Evolutionary conservation across 1,140 invertebrate genomes (phyloP).

Genomic region (Schlechtendalia chinensis): DNA sequence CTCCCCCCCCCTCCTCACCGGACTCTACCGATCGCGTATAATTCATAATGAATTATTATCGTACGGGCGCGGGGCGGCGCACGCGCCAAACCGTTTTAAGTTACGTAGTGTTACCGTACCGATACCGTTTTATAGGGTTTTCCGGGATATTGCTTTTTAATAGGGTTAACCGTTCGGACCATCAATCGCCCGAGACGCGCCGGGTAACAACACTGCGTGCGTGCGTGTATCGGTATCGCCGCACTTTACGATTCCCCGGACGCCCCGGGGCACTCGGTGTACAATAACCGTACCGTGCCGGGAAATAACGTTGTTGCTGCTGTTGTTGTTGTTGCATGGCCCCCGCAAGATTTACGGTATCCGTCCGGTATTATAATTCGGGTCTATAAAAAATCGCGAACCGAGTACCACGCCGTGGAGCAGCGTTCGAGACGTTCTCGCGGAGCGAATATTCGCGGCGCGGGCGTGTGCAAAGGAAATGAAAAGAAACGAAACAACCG

Average conservation of each 20-base stretch:
- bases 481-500: constrained; percentile 15
- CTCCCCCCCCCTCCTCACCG: too few species aligned
- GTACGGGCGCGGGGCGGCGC: too few species aligned
- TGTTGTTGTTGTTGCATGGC: too few species aligned
- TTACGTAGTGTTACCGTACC: neutral
- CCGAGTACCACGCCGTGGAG: neutral
- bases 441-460: neutral
- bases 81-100: neutral
- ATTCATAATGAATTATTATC: too few species aligned
- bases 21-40: too few species aligned
- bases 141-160: constrained; percentile 39
- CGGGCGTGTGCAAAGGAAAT: neutral
- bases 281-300: too few species aligned
- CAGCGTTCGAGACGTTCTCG: neutral
- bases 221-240: too few species aligned
- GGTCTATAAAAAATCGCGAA: constrained; percentile 45
- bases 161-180: constrained; percentile 33
- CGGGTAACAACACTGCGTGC: neutral
- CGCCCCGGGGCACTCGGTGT: neutral
- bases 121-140: constrained; percentile 26
- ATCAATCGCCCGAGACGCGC: constrained; percentile 22
- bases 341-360: constrained; percentile 44
- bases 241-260: constrained; percentile 45
- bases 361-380: constrained; percentile 45
- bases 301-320: too few species aligned